Base-by-base conservation (phyloP, 2,888 invertebrate genomes). In the Agrilus biguttatus region DNA sequence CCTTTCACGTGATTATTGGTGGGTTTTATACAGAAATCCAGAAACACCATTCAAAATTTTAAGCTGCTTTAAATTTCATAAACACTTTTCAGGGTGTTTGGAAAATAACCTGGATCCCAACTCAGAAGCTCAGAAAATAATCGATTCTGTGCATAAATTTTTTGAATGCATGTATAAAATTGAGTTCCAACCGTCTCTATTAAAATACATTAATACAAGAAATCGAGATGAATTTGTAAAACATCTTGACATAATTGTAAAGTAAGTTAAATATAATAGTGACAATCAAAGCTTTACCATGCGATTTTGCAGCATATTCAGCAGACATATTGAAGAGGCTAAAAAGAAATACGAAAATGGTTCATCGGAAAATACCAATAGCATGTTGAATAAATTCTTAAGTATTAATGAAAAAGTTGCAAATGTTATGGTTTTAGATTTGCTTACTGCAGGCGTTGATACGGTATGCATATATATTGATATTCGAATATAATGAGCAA, bases 391-490 rank as follows among this genome's bases (percentile, higher is more conserved):
- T 10, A 36, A 10, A 36, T 19, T 36, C 5, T 59, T 78, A 14
- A 66, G 65, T 2, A 68, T 77, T 14, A 74, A 78, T 52, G 69
- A 71, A 39, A 68, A 66, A 51, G 71, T 75, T 8, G 80, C 79
- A 1, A 55, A 72, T 14, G 70, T 75, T 53, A 77, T 80, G 73
- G 77, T 75, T 1, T 68, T 74, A 48, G 81, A 81, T 55, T 74
- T 80, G 73, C 53, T 81, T 23, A 61, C 74, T 38, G 79, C 77
- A 34, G 80, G 80, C 39, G 71, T 78, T 33, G 81, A 81, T 55
- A 80, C 80, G 44, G 80, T 83, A 60, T 65, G 65, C 47, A 41
- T 7, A 12, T n/a, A 32, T 42, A 32, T 13, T 8, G 2, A 8
- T 28, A 28, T 6, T 8, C 7, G 7, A 5, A 14, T 10, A 1